Base-by-base conservation (phyloP, 2,888 invertebrate species). In the Cepaea hortensis region DNA sequence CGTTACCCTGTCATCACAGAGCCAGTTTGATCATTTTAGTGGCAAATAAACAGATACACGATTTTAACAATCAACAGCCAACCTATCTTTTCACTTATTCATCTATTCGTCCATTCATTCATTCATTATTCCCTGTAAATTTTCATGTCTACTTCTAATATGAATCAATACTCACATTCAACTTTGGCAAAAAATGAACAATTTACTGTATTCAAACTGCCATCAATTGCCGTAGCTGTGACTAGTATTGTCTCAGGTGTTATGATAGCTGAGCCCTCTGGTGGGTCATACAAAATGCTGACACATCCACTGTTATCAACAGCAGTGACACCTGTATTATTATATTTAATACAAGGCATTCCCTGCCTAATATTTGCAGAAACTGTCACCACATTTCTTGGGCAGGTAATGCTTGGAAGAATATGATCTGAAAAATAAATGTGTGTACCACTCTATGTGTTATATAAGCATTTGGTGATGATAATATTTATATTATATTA, bases 371-470 rank as follows among this genome's bases (percentile, higher is more conserved):
- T 79, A 84, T 15, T 79, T 50, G 76, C 84, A n/a, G 85, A 86
- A 13, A 87, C 72, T 48, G 80, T 55, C 50, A 91, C 85, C 9
- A 81, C 23, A 11, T 89, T 83, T 65, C 70, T 85, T 0, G 91
- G 91, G 84, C 92, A 92, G 15, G 61, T 85, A 11, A 92, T 81
- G 0, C n/a, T 72, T 15, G 92, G 92, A 35, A 91, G 91, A 4
- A 89, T 89, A 11, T 72, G 70, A 87, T 92, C 92, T 92, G 88
- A 48, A 88, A 88, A 15, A 35, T 68, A 87, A 72, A 79, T 81
- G 35, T 35, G 35, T 35, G 35, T 35, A 72, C 15, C 65, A 48
- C 9, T 46, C 1, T 76, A 35, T 68, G 3, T 11, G 3, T 18
- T 55, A 75, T 35, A 35, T 35, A 35, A 35, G 35, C 35, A 1